Evolutionary conservation across 2,113 vertebrate species (phyloP).

Genomic region (Camelus bactrianus): DNA sequence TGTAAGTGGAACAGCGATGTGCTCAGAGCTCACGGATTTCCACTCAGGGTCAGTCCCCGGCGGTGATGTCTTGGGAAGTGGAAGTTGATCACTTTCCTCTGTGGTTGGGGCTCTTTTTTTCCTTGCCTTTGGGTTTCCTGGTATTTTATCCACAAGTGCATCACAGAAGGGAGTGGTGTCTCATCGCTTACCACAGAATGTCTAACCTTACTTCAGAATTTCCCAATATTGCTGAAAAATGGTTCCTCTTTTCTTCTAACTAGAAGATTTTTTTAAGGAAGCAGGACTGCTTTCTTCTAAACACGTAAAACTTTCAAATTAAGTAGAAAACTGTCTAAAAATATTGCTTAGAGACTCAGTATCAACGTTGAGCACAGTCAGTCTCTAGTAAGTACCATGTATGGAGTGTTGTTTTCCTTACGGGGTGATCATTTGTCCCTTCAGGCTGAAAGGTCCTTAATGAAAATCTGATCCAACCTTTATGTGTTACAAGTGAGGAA

Average conservation of each 20-base stretch:
- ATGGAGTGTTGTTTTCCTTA: neutral
- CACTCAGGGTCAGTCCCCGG: neutral
- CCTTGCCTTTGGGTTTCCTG: neutral
- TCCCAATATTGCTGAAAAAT: neutral
- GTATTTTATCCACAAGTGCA: neutral
- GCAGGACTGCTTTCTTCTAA: neutral
- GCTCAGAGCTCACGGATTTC: neutral
- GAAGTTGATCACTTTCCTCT: neutral
- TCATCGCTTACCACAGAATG: neutral
- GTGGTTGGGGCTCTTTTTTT: neutral
- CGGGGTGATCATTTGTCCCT: neutral
- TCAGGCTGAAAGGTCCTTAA: neutral
- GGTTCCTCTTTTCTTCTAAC: slow-evolving; percentile 25
- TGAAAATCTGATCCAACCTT: neutral
- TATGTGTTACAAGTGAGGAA: neutral
- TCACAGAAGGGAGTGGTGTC: neutral
- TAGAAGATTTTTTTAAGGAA: neutral
- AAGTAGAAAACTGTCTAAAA: neutral
- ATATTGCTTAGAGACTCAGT: neutral
- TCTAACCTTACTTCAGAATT: neutral
- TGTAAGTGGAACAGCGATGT: neutral
- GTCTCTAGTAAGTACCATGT: neutral
- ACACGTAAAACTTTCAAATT: neutral
- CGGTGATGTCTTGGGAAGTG: neutral
- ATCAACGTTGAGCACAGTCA: neutral